A percentile compares a stretch with the other conserved stretches of the same genome.
Evolutionary conservation across 2,113 vertebrate species (phyloP).

Genomic region (Lagopus leucura): DNA sequence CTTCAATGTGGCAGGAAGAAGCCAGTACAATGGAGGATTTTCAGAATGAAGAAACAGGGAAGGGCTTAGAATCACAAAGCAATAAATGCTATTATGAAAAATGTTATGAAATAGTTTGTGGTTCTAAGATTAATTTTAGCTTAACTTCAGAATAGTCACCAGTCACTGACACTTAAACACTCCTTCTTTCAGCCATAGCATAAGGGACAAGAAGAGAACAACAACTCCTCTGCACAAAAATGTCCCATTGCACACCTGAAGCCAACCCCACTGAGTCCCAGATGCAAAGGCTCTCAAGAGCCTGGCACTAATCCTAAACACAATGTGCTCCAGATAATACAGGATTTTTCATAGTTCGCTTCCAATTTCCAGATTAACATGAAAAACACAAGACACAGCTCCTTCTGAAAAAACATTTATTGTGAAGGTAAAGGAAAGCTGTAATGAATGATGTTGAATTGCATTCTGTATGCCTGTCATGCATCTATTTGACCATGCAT

Average conservation of each 20-base stretch:
- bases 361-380: background rate
- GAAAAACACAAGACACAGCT: background rate
- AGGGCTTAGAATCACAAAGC: constrained; percentile 39
- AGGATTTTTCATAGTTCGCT: background rate
- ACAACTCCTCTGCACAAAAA: background rate
- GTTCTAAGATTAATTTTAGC: constrained; percentile 63
- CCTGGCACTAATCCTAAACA: background rate
- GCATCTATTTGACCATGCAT: background rate
- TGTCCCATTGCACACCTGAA: background rate
- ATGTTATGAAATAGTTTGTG: constrained; percentile 59
- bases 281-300: background rate
- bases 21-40: constrained; percentile 56
- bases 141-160: background rate
- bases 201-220: background rate
- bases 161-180: background rate
- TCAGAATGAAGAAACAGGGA: constrained; percentile 19
- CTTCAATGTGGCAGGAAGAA: constrained; percentile 61
- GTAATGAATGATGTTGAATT: background rate
- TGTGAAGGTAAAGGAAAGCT: background rate
- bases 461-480: background rate
- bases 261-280: background rate
- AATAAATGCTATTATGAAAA: constrained; percentile 61
- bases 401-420: background rate
- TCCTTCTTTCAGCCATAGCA: constrained; percentile 1
- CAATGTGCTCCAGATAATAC: background rate